Evolutionary conservation across 2,797 vertebrate species (phyloP), one percentile per base, ranked within the genome.

Genomic region (Knipowitschia caucasica): DNA sequence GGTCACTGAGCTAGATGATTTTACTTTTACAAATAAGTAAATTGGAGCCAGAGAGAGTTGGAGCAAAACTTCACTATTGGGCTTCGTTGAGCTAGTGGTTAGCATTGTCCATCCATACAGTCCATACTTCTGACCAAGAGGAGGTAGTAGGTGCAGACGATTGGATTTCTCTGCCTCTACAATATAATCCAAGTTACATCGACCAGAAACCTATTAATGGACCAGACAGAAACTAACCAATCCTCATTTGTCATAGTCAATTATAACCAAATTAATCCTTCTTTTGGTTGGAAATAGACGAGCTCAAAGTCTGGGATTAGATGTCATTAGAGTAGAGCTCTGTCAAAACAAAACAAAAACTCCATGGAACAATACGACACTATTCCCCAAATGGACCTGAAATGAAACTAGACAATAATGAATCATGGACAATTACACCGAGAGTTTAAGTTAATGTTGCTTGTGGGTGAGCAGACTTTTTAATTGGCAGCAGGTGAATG

Each of bases 401-500:
- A 46, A 29, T 12, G 15, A 12, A 46, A 46, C 26, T 17, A 21
- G 44, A 47, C 44, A 20, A 44, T n/a, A 47, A 47, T 31, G 45
- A 47, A 31, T 47, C 45, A 47, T 11, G 8, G 45, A 31, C 26
- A 30, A 20, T 21, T 47, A 47, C 15, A n/a, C 27, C 21, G 15
- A 47, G 12, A 47, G 44, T 20, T 47, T 30, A 30, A 29, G 25
- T 30, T 30, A 2, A 31, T 30, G 12, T 47, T 20, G 10, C 5
- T 25, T 40, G 58, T 44, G 34, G 54, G 62, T 36, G 60, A n/a
- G 53, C 53, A 62, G 62, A 69, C 54, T 7, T 15, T 62, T 55
- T 77, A 67, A 76, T 78, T 68, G 69, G 70, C 62, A 59, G 50
- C 77, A 79, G 74, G 72, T 78, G 76, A 73, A 80, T 86, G 78